Conservation (phyloP, 2,797 vertebrate species). For the Notamacropus eugenii region DNA sequence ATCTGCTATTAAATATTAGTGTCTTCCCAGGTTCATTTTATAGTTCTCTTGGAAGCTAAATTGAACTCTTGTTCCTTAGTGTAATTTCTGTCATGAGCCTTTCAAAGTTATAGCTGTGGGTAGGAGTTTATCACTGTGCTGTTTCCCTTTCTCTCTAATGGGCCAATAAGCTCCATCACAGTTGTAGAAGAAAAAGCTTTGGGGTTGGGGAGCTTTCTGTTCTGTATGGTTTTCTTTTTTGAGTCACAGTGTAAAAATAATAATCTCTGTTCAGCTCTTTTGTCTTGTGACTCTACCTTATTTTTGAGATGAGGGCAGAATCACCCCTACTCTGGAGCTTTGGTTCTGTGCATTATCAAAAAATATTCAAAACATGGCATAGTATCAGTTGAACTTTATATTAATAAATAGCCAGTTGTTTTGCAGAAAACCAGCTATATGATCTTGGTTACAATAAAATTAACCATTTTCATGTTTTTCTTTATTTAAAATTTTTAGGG, state of each 20-base stretch:
- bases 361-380: neutral
- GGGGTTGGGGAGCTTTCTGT: neutral
- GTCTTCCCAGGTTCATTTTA: neutral
- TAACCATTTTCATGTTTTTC: neutral
- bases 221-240: neutral
- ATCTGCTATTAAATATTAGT: neutral
- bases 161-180: neutral
- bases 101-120: neutral
- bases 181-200: neutral
- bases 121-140: neutral
- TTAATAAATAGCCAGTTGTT: neutral
- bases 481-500: slow-evolving; percentile 85
- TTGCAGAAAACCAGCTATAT: neutral
- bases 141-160: neutral
- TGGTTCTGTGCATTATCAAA: neutral
- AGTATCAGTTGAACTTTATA: neutral
- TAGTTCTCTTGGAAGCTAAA: neutral
- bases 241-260: neutral
- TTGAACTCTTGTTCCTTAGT: neutral
- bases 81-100: neutral
- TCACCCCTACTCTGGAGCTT: neutral
- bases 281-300: neutral
- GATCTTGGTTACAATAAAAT: neutral
- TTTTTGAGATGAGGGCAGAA: neutral
- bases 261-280: neutral